Percentiles rank a stretch among this genome's conserved stretches.
phyloP scores from a whole-genome alignment of 1,140 invertebrate genomes.

The Tigriopus japonicus region DNA sequence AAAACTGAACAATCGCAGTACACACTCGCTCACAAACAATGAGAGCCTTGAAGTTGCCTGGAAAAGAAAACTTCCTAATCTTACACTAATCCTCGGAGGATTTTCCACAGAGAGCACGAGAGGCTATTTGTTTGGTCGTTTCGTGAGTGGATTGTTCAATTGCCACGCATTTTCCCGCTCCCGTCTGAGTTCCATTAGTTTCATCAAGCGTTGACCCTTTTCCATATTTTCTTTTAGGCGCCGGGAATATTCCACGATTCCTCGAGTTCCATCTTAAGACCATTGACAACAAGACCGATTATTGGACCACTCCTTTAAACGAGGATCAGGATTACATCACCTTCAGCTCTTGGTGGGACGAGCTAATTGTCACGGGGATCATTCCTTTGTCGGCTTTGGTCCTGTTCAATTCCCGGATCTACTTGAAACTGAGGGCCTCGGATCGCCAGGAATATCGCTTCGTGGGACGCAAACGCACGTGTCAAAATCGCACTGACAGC shows the following conservation, averaged over 20 bases:
- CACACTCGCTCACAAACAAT: too few relatives aligned
- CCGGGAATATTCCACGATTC: conserved; percentile 1
- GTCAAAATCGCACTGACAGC: too few relatives aligned
- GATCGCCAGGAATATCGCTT: conserved; percentile 2
- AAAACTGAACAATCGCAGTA: too few relatives aligned
- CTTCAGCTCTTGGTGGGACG: conserved; percentile 9
- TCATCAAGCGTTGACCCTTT: too few relatives aligned
- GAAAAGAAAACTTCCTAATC: too few relatives aligned
- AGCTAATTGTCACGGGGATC: conserved; percentile 5
- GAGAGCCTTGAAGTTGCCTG: too few relatives aligned
- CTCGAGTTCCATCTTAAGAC: conserved; percentile 2
- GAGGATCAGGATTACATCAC: conserved; percentile 5
- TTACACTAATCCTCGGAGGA: too few relatives aligned
- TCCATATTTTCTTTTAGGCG: neutral
- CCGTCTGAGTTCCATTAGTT: too few relatives aligned
- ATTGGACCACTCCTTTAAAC: conserved; percentile 1
- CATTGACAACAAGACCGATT: neutral
- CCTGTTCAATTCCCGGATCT: conserved; percentile 7
- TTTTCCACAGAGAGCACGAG: too few relatives aligned
- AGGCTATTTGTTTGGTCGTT: too few relatives aligned
- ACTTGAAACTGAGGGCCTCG: neutral
- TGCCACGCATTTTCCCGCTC: too few relatives aligned
- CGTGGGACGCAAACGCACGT: neutral
- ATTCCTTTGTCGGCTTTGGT: conserved; percentile 6
- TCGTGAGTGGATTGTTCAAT: too few relatives aligned